A percentile compares a stretch with the other conserved stretches of the same genome.
These are phyloP conservation scores for Rhinella marina DNA, from an alignment of 2,797 vertebrate species.

Conservation along the genomic window DNA sequence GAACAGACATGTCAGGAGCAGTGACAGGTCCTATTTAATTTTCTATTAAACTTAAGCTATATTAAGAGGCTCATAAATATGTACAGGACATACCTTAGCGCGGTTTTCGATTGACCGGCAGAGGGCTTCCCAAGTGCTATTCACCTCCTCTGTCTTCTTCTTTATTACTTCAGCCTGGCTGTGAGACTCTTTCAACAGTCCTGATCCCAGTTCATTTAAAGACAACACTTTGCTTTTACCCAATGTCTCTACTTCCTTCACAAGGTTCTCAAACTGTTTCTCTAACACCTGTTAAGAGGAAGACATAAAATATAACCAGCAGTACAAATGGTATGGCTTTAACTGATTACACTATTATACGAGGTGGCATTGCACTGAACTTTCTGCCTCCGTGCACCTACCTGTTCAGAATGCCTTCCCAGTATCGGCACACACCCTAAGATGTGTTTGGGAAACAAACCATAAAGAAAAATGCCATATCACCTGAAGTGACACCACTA, in stretches of 20 bases:
- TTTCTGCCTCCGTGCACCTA: background rate
- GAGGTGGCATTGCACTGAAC: background rate
- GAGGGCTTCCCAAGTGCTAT: conserved; percentile 79
- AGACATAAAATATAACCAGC: background rate
- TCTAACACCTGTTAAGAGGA: conserved; percentile 76
- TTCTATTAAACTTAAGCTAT: too few relatives aligned
- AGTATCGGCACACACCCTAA: background rate
- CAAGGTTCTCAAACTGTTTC: conserved; percentile 84
- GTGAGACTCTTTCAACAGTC: conserved; percentile 73
- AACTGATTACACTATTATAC: background rate
- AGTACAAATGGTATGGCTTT: background rate
- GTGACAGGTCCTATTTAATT: too few relatives aligned
- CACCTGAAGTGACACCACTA: too few relatives aligned
- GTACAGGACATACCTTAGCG: conserved; percentile 74
- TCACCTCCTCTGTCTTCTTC: conserved; percentile 71
- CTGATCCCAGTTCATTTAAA: conserved; percentile 69
- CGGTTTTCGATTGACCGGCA: conserved; percentile 73
- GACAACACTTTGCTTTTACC: conserved; percentile 77
- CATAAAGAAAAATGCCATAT: background rate
- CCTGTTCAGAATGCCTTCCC: background rate
- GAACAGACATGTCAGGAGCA: too few relatives aligned
- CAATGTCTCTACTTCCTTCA: conserved; percentile 77
- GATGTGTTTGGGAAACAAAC: too few relatives aligned
- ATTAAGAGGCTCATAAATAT: background rate
- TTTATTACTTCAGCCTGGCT: conserved; percentile 72